phyloP scores from a whole-genome alignment of 2,797 vertebrate species.

The Emydoidea blandingii region DNA sequence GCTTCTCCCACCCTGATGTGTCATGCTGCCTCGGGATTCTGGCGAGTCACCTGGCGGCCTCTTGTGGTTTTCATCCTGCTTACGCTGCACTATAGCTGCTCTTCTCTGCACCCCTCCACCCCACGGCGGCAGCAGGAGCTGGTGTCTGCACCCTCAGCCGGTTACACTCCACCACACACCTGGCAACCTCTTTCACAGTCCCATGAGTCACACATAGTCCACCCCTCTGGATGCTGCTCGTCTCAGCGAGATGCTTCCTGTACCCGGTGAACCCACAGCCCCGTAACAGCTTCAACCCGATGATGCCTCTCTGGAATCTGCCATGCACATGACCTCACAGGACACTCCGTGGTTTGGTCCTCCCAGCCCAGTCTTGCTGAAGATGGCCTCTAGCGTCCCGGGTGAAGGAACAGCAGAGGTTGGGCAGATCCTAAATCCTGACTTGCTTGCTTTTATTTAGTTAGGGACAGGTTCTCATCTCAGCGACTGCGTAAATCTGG shows the following conservation, averaged over 20 bases:
- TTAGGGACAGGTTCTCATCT: not conserved
- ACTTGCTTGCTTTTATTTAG: not conserved
- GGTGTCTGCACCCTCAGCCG: not conserved
- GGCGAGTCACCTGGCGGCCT: not conserved
- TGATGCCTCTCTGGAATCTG: not conserved
- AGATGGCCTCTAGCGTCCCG: not conserved
- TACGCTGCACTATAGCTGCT: not conserved
- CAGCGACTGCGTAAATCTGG: not conserved
- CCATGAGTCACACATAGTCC: not conserved
- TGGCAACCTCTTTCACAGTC: not conserved
- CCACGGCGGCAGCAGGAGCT: not conserved
- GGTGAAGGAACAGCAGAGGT: not conserved
- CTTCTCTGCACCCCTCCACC: not conserved
- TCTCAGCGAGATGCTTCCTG: not conserved
- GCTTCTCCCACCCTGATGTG: not conserved
- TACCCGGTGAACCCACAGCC: not conserved
- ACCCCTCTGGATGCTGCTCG: not conserved
- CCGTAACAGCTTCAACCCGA: not conserved
- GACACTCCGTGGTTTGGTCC: not conserved
- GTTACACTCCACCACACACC: not conserved
- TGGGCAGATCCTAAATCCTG: not conserved
- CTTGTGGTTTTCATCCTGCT: not conserved
- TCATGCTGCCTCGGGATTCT: not conserved
- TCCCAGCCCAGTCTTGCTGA: not conserved
- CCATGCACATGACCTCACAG: not conserved